Evolutionary conservation across 2,797 vertebrate genomes (phyloP).

Genomic region (Ctenochaetus hawaiiensis): DNA sequence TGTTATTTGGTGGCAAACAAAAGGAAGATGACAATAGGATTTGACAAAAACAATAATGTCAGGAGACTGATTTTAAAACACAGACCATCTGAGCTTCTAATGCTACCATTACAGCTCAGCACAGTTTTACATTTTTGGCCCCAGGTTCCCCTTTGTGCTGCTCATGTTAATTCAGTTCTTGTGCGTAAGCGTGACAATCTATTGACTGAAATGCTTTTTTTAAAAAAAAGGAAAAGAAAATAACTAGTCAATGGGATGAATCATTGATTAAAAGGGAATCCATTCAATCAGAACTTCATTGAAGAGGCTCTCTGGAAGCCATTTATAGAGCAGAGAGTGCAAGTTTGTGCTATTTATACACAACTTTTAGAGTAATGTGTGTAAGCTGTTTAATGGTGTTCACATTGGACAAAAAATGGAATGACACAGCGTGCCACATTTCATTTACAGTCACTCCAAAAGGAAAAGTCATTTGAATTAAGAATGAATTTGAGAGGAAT

Average conservation of each 20-base stretch:
- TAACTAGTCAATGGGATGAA: constrained; percentile 46
- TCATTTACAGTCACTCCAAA: constrained; percentile 23
- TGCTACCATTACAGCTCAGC: constrained; percentile 5
- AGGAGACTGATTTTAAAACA: constrained; percentile 27
- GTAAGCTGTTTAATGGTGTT: constrained; percentile 38
- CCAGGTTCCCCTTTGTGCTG: constrained; percentile 28
- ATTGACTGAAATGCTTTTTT: constrained; percentile 39
- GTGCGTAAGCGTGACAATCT: constrained; percentile 40
- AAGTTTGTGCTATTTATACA: constrained; percentile 35
- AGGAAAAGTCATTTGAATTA: constrained; percentile 31
- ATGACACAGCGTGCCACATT: constrained; percentile 20
- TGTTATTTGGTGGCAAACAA: constrained; percentile 18
- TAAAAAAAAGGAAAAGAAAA: constrained; percentile 52
- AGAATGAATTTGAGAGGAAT: constrained; percentile 5
- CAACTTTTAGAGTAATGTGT: constrained; percentile 40
- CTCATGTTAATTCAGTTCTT: constrained; percentile 27
- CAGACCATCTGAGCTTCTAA: constrained; percentile 20
- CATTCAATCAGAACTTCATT: constrained; percentile 55
- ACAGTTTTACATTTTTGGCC: constrained; percentile 7
- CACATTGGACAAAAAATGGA: constrained; percentile 7
- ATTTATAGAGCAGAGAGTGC: constrained; percentile 46
- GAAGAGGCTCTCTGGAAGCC: constrained; percentile 33
- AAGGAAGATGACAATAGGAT: constrained; percentile 11
- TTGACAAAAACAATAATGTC: background rate
- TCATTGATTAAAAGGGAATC: constrained; percentile 56